Evolutionary conservation across 2,113 vertebrate genomes (phyloP).

Genomic region (Myiagra hebetior): DNA sequence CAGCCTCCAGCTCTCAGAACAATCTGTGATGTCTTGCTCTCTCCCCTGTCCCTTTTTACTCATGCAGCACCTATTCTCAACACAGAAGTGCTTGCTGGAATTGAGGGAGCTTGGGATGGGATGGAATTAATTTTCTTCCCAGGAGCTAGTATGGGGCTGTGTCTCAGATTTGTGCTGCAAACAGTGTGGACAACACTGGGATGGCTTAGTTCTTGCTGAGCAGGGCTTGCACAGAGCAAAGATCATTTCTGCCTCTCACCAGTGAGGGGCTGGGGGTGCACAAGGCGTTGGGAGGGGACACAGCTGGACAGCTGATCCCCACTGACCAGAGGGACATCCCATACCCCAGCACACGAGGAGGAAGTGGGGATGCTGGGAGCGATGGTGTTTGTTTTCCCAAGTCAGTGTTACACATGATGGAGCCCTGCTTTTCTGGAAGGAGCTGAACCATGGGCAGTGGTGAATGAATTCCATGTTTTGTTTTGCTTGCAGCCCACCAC

Average conservation of each 20-base stretch:
- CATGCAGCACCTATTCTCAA: not conserved
- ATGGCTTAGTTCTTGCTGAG: not conserved
- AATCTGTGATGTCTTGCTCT: not conserved
- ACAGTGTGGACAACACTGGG: not conserved
- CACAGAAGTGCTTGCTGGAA: not conserved
- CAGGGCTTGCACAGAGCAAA: not conserved
- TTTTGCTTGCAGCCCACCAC: not conserved
- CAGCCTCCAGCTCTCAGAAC: not conserved
- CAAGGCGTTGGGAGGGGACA: not conserved
- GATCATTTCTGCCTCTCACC: not conserved
- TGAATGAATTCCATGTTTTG: not conserved
- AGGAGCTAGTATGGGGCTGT: fast-evolving
- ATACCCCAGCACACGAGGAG: not conserved
- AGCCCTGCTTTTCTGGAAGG: not conserved
- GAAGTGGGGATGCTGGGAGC: fast-evolving
- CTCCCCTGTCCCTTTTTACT: not conserved
- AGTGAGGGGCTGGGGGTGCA: fast-evolving
- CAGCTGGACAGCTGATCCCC: not conserved
- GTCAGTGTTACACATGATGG: fast-evolving
- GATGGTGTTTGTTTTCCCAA: not conserved
- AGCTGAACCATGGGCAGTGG: not conserved
- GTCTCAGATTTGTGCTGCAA: not conserved
- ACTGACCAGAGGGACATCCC: not conserved
- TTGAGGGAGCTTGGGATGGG: not conserved
- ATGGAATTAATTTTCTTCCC: not conserved